Evolutionary conservation across 2,113 vertebrate genomes (phyloP).

Genomic region (Stomatorhinus ivindoensis): DNA sequence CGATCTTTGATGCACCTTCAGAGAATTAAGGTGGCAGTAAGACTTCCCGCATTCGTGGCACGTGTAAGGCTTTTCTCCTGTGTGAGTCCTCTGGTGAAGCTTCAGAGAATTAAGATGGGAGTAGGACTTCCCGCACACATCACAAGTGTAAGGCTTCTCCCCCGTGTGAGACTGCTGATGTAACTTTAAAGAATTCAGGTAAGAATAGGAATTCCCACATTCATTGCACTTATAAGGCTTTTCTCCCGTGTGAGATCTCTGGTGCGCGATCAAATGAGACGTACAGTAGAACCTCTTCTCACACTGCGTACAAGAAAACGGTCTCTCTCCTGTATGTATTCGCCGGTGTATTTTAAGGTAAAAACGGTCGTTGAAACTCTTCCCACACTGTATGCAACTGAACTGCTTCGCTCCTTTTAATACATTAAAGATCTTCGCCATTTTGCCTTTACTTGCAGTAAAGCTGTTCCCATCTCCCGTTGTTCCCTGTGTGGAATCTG

Average conservation of each 20-base stretch:
- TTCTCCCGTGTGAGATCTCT: conserved; percentile 12
- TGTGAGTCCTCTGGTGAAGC: conserved; percentile 12
- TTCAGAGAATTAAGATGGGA: not conserved
- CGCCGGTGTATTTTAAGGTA: conserved; percentile 17
- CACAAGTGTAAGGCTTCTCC: conserved; percentile 41
- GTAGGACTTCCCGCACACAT: conserved; percentile 32
- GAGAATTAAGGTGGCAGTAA: not conserved
- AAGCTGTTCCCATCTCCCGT: not conserved
- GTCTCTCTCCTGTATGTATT: conserved; percentile 6
- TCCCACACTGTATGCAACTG: not conserved
- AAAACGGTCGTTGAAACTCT: conserved; percentile 1
- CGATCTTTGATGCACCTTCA: conserved; percentile 7
- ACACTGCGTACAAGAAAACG: conserved; percentile 45
- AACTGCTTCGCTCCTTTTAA: not conserved
- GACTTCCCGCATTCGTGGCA: conserved; percentile 13
- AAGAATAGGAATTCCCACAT: conserved; percentile 19
- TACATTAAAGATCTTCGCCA: conserved; percentile 21
- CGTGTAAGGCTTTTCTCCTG: conserved; percentile 14
- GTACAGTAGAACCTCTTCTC: conserved; percentile 35
- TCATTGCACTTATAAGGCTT: conserved; percentile 32
- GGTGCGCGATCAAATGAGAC: not conserved
- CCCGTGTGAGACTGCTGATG: conserved; percentile 38
- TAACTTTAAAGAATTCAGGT: conserved; percentile 19
- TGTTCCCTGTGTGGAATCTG: not conserved
- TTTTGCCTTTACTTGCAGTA: not conserved